Base-by-base conservation (phyloP, 2,113 vertebrate species). In the Toxotes jaculatrix region DNA sequence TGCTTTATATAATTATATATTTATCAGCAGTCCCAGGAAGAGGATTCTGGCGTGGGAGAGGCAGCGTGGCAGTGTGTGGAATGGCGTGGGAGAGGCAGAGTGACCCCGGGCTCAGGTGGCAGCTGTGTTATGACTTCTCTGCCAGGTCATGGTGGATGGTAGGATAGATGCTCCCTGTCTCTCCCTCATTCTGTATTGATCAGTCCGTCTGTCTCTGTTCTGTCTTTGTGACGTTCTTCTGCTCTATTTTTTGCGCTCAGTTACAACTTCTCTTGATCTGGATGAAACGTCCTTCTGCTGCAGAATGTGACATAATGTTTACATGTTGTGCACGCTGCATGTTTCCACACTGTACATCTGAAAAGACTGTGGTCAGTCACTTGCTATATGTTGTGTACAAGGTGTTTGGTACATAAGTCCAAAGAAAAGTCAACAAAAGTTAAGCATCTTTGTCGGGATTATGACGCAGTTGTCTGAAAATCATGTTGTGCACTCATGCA, bases 81-180 rank as follows among this genome's bases (percentile, higher is more conserved):
- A 95, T 95, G 95, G 90, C 92, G 89, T 90, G 90, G 87, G 92
- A 92, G 74, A 88, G 88, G 89, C 89, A 90, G 86, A 78, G 88
- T 89, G 94, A 95, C 93, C 93, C 94, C 42, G 89, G 91, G 91
- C 92, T 93, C 93, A 94, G 94, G 94, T 95, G 94, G 93, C 94
- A 95, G 94, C 93, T 95, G 94, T 93, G 93, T 89, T 94, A 85
- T 84, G 93, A 94, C 94, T 88, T 95, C 93, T 93, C 93, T 94
- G 94, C 94, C 95, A 95, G 95, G 93, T 95, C 94, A 66, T 93
- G 93, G 94, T 93, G 93, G 93, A 95, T 94, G 94, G 95, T 94
- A 95, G 93, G 95, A 92, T 56, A 80, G 90, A 84, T 73, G 86
- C 86, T 87, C 79, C 71, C 85, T 12, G 82, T 87, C 83, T 77